Evolutionary conservation across 2,113 vertebrate genomes (phyloP).

Genomic region (Macrotus californicus): DNA sequence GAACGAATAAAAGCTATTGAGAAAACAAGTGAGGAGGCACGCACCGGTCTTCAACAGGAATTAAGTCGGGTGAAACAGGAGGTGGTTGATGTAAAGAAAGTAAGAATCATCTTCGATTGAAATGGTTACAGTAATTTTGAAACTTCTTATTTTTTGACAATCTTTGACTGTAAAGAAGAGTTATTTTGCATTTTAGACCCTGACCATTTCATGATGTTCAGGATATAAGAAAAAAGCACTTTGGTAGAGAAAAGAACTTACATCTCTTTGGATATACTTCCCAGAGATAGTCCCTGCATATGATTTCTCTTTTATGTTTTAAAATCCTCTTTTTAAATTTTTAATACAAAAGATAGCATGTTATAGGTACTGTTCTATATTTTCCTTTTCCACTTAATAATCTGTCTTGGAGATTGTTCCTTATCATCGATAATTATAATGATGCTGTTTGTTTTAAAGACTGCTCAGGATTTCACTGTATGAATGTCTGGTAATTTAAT

Average conservation of each 20-base stretch:
- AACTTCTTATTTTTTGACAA: background rate
- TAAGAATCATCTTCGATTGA: slow-evolving; percentile 68
- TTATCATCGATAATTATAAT: background rate
- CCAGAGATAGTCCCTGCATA: background rate
- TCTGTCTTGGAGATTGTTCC: background rate
- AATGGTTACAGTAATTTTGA: background rate
- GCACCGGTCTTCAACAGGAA: slow-evolving; percentile 88
- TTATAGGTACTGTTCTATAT: background rate
- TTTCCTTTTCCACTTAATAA: background rate
- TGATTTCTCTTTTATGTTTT: background rate
- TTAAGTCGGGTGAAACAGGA: slow-evolving; percentile 92
- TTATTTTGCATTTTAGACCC: background rate
- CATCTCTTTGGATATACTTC: background rate
- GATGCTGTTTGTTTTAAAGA: background rate
- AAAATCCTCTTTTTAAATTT: background rate
- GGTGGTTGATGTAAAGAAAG: slow-evolving; percentile 92
- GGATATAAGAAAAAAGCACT: background rate
- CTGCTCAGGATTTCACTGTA: background rate
- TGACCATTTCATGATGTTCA: background rate
- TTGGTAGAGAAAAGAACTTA: background rate
- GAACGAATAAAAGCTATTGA: slow-evolving; percentile 89
- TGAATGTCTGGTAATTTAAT: background rate
- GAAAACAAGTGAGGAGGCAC: slow-evolving; percentile 88
- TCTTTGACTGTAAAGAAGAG: background rate
- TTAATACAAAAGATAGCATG: background rate